phyloP scores from a whole-genome alignment of 2,113 vertebrate species.

The Dolichallabes microphthalmus region DNA sequence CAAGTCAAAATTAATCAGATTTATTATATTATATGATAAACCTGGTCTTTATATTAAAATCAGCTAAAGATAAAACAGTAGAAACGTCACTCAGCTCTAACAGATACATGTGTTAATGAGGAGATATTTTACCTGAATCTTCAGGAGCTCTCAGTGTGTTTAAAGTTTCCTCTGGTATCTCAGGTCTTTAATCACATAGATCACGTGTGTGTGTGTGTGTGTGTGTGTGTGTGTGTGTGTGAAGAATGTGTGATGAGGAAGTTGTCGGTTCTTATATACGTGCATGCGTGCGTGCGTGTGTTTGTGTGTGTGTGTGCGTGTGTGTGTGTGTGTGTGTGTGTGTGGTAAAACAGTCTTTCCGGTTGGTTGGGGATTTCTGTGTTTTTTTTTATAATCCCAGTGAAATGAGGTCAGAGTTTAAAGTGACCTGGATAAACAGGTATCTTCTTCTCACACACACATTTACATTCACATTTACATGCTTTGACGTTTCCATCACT shows the following conservation, averaged over 20 bases:
- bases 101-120: not conserved
- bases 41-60: not conserved
- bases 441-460: too few species aligned
- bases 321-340: not conserved
- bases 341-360: constrained; percentile 10
- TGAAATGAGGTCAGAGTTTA: not conserved
- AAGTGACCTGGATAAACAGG: not conserved
- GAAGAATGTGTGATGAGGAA: not conserved
- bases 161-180: not conserved
- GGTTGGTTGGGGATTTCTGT: constrained; percentile 29
- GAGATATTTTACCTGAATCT: not conserved
- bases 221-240: not conserved
- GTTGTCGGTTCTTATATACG: constrained; percentile 4
- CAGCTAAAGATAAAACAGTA: not conserved
- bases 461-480: too few species aligned
- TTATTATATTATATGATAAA: not conserved
- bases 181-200: not conserved
- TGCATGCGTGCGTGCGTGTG: not conserved
- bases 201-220: not conserved
- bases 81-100: not conserved
- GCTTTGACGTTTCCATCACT: too few species aligned
- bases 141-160: not conserved
- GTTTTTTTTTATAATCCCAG: not conserved
- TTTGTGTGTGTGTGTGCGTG: not conserved
- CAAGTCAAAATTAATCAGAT: not conserved